Percentiles rank a stretch among this genome's conserved stretches.
Conservation (phyloP, 1,140 invertebrate species). For the Temnothorax longispinosus region DNA sequence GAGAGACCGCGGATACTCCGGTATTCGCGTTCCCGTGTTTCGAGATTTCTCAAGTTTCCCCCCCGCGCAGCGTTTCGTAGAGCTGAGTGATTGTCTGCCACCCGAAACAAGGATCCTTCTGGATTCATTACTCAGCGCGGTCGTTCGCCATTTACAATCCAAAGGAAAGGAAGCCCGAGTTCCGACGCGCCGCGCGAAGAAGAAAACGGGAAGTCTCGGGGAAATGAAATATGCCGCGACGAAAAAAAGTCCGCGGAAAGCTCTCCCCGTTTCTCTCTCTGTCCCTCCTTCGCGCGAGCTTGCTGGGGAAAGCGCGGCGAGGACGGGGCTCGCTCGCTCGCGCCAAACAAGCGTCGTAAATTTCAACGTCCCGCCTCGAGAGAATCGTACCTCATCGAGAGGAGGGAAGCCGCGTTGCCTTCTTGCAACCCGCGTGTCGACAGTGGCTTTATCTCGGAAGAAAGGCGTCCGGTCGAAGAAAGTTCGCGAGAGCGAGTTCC, state of each 20-base stretch:
- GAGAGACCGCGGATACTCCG: neutral
- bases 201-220: conserved; percentile 39
- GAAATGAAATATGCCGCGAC: conserved; percentile 53
- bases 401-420: conserved; percentile 19
- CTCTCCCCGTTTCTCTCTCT: neutral
- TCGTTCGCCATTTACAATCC: conserved; percentile 58
- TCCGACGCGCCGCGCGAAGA: conserved; percentile 28
- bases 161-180: conserved; percentile 43
- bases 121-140: conserved; percentile 56
- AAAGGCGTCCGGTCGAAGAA: conserved; percentile 57
- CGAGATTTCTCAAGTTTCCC: conserved; percentile 30
- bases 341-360: conserved; percentile 59
- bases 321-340: conserved; percentile 10
- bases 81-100: conserved; percentile 43
- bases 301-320: neutral
- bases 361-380: conserved; percentile 42
- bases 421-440: conserved; percentile 44
- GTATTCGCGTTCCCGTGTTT: conserved; percentile 9
- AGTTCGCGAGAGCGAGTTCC: conserved; percentile 38
- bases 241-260: conserved; percentile 28
- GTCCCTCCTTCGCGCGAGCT: neutral
- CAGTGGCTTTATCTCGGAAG: conserved; percentile 58
- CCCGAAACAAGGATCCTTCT: conserved; percentile 45
- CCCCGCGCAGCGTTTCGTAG: neutral
- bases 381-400: conserved; percentile 60